Evolutionary conservation across 2,888 invertebrate genomes (phyloP), one percentile per base, ranked within the genome.

Genomic region (Xanthia togata): DNA sequence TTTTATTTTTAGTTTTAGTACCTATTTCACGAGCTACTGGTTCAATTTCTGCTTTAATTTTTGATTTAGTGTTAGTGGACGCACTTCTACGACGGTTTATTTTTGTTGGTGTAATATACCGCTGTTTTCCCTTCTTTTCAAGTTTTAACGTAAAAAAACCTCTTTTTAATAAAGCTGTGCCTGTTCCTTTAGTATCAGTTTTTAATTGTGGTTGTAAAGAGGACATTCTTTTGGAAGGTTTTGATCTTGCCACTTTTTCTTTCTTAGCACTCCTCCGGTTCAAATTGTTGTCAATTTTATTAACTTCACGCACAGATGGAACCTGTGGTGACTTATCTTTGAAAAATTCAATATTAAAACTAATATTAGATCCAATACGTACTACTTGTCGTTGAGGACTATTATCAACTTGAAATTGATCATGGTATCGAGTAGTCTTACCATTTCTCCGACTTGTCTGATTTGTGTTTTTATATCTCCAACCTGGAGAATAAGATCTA

Each of bases 91-190:
- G 79, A 44, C 14, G 65, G 35, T 59, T 80, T 47, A 17, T 41
- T 62, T 38, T 47, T 38, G 35, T 62, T 60, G 12, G 26, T 31
- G 31, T 26, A 68, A n/a, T 26, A 50, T 80, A 80, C 70, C 78
- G 79, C 74, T 87, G 65, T 20, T 64, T 87, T 59, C 85, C 87
- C 53, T 69, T 79, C 57, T 85, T 88, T 73, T 90, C 88, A 47
- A 92, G 84, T 69, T 90, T 88, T 75, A 91, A 83, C 5, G 92
- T 91, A 83, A 90, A 92, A 78, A 93, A 92, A 81, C 87, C 82
- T 26, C 70, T 79, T 41, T 73, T 85, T 20, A 78, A 55, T 50
- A 69, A 47, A 50, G 74, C 67, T 65, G 82, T 59, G 47, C 70
- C 31, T 50, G 38, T 60, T 57, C 12, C 55, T 41, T 63, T 75